A percentile compares a stretch with the other conserved stretches of the same genome.
phyloP scores from a whole-genome alignment of 1,140 invertebrate genomes.

The Metopolophium dirhodum region DNA sequence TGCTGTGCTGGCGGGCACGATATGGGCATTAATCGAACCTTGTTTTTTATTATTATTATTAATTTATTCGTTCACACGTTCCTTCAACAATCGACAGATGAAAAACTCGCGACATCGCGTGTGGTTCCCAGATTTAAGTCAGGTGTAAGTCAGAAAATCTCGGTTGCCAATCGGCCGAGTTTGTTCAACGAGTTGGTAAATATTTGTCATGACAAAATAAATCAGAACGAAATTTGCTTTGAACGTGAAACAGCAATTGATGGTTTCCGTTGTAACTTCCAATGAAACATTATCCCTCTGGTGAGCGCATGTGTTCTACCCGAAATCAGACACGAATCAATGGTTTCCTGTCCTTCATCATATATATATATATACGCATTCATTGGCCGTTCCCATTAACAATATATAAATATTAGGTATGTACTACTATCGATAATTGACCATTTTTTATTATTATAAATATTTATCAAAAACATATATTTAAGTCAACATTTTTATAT shows the following conservation, averaged over 20 bases:
- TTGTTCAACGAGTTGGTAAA: constrained; percentile 28
- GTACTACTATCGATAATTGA: not conserved
- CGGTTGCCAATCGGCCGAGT: constrained; percentile 3
- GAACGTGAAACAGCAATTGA: not conserved
- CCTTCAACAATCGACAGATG: not conserved
- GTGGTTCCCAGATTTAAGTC: not conserved
- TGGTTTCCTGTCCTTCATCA: constrained; percentile 6
- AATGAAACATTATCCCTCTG: constrained; percentile 9
- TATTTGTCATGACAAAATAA: constrained; percentile 49
- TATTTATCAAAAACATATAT: not conserved
- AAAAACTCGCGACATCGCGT: not conserved
- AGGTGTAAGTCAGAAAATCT: constrained; percentile 24
- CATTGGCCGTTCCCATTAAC: not conserved
- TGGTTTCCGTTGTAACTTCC: constrained; percentile 2
- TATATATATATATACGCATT: not conserved
- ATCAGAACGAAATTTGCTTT: constrained; percentile 25
- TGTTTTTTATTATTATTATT: not conserved
- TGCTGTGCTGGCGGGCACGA: not conserved
- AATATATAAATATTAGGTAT: not conserved
- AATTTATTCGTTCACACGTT: constrained; percentile 44
- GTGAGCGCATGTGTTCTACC: not conserved
- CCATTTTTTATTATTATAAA: not conserved
- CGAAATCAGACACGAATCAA: constrained; percentile 41
- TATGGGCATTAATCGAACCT: constrained; percentile 14
- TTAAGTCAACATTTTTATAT: not conserved